Evolutionary conservation across 1,140 invertebrate genomes (phyloP), one percentile per base, ranked within the genome.

Genomic region (Megalopta genalis): DNA sequence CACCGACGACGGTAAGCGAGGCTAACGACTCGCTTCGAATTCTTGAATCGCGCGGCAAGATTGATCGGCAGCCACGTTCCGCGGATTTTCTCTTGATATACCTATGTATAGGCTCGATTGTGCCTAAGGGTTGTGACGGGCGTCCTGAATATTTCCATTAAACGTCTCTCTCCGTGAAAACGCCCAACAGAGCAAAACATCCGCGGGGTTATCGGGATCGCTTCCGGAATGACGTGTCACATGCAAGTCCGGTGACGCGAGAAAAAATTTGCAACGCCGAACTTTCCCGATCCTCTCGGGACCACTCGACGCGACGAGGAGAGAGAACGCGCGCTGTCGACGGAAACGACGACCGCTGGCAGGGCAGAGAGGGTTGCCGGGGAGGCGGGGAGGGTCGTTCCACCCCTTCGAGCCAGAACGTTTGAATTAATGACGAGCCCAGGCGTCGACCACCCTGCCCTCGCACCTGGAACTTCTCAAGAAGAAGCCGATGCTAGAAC

Each of bases 381-480:
- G 42, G 14, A 14, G 10, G 42, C 2, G 68, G 42, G 68, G 77
- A 3, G 81, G 42, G 4, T 27, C 8, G 6, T 65, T 54, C n/a
- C 80, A 81, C 37, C 82, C 86, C 86, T 83, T 89, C 87, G 86
- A 90, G 23, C 49, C 39, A 75, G 85, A 90, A 88, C 69, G 75
- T 88, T 79, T 91, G 90, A 91, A 91, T 91, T 92, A 92, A 89
- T 89, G 82, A 91, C 88, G 84, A 87, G 81, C 65, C 63, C 73
- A 14, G 52, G 1, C 76, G 16, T 46, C 23, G 32, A 21, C 32
- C 9, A n/a, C 27, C 57, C n/a, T 14, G 39, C 6, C 49, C 49
- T 14, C 5, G n/a, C 39, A 62, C 2, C 6, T 16, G n/a, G 18
- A 23, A 54, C 5, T 52, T 21, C 68, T 72, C 69, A 25, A 49